Evolutionary conservation across 92 coral and sea anemone species (phyloP).

Genomic region (Siderastrea siderea): DNA sequence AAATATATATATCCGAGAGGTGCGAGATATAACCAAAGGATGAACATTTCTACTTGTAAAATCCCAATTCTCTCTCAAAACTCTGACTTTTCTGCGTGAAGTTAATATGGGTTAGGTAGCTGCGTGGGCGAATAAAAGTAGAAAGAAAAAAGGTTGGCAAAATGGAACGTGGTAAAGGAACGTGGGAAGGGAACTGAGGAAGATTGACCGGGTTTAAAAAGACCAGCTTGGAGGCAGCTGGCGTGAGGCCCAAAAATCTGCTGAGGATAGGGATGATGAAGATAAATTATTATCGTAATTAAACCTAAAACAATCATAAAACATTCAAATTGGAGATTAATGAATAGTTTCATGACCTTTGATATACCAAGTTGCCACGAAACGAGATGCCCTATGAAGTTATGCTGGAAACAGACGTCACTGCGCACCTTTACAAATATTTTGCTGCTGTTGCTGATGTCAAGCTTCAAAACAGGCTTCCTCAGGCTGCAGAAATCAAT

Average conservation of each 20-base stretch:
- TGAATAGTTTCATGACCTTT: neutral
- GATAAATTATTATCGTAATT: neutral
- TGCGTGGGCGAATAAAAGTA: too few species aligned
- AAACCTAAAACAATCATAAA: neutral
- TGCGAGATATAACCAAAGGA: too few species aligned
- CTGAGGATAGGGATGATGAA: neutral
- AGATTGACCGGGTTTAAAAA: too few species aligned
- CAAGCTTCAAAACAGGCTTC: neutral
- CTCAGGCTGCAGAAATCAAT: neutral
- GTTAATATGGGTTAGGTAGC: too few species aligned
- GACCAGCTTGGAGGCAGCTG: neutral
- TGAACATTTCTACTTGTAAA: too few species aligned
- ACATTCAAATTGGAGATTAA: neutral
- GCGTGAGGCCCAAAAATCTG: neutral
- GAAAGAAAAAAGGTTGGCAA: too few species aligned
- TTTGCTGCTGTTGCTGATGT: neutral
- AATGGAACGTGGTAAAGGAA: too few species aligned
- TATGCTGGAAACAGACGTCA: neutral
- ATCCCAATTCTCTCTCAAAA: too few species aligned
- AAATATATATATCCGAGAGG: too few species aligned
- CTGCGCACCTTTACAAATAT: too few species aligned
- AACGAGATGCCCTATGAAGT: neutral
- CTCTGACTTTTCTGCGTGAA: too few species aligned
- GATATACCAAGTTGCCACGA: constrained; percentile 11
- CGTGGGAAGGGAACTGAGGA: too few species aligned